A percentile compares a stretch with the other conserved stretches of the same genome.
Conservation (phyloP, 2,888 invertebrate species). For the Rhaphigaster nebulosa region DNA sequence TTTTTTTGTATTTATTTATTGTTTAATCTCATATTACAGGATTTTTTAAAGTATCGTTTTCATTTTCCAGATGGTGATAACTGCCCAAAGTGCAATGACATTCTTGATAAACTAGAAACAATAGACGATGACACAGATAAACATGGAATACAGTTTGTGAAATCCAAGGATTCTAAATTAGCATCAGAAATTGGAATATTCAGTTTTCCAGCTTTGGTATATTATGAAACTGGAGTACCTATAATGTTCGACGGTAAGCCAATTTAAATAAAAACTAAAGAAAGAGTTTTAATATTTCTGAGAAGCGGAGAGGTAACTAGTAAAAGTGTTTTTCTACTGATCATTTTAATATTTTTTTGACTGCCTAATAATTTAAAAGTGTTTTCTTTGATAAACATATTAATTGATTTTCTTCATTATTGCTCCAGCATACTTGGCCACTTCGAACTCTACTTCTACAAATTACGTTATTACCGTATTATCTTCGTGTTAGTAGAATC, state of each 20-base stretch:
- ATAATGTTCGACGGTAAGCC: conserved; percentile 93
- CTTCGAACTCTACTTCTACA: not conserved
- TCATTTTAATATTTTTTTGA: not conserved
- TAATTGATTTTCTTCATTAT: not conserved
- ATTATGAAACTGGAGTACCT: conserved; percentile 93
- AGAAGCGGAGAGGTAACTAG: not conserved
- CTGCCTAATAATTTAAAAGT: not conserved
- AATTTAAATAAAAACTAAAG: not conserved
- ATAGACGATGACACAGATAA: conserved; percentile 94
- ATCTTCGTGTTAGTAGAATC: no score
- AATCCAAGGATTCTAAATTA: conserved; percentile 89
- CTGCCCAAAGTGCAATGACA: conserved; percentile 86
- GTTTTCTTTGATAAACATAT: not conserved
- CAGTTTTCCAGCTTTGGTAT: conserved; percentile 91
- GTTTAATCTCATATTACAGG: conserved; percentile 7
- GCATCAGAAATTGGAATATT: conserved; percentile 93
- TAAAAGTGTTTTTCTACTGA: not conserved
- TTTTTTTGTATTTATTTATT: not conserved
- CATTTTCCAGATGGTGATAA: conserved; percentile 80
- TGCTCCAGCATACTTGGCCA: not conserved
- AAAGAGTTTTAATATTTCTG: not conserved
- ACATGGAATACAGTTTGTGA: conserved; percentile 93
- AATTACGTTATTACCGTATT: no score
- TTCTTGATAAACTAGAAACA: conserved; percentile 89
- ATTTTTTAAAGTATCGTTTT: conserved; percentile 59